These are phyloP conservation scores for Benitochromis conjunctus DNA, from an alignment of 2,113 vertebrate genomes.

Conservation along the genomic window DNA sequence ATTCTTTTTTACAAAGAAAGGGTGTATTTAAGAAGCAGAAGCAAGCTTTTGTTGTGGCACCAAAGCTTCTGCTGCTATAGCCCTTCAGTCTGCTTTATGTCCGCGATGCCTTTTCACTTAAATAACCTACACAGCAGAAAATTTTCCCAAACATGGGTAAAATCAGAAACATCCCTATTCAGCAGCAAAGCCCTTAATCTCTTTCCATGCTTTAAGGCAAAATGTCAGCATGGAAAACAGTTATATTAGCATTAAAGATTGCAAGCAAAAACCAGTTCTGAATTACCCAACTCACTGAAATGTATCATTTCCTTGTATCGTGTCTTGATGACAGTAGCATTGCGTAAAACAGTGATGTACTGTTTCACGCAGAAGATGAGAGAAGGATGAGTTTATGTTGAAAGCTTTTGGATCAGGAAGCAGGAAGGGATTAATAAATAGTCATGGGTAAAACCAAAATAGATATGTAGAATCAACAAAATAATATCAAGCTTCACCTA, in stretches of 20 bases:
- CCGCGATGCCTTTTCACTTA: slow-evolving; percentile 8
- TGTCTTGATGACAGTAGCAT: fast-evolving
- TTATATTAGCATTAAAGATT: neutral
- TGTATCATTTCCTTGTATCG: neutral
- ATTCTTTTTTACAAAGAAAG: neutral
- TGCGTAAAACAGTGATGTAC: neutral
- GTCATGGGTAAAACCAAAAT: neutral
- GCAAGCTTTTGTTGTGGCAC: slow-evolving; percentile 17
- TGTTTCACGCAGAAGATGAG: too few relatives aligned
- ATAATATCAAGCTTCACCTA: neutral
- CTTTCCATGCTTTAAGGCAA: neutral
- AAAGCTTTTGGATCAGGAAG: neutral
- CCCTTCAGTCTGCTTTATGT: slow-evolving; percentile 20
- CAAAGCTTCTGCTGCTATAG: neutral
- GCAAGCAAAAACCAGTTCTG: neutral
- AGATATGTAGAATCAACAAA: fast-evolving
- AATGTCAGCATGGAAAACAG: neutral
- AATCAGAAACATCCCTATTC: slow-evolving; percentile 52
- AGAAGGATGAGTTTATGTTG: neutral
- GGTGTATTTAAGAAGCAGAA: slow-evolving; percentile 11
- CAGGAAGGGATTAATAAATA: neutral
- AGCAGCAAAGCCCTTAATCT: slow-evolving; percentile 16
- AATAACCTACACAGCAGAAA: slow-evolving; percentile 42
- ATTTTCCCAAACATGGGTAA: slow-evolving; percentile 20
- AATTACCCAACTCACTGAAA: neutral